phyloP scores from a whole-genome alignment of 1,140 invertebrate species.

The Pachypeltis micranthus region DNA sequence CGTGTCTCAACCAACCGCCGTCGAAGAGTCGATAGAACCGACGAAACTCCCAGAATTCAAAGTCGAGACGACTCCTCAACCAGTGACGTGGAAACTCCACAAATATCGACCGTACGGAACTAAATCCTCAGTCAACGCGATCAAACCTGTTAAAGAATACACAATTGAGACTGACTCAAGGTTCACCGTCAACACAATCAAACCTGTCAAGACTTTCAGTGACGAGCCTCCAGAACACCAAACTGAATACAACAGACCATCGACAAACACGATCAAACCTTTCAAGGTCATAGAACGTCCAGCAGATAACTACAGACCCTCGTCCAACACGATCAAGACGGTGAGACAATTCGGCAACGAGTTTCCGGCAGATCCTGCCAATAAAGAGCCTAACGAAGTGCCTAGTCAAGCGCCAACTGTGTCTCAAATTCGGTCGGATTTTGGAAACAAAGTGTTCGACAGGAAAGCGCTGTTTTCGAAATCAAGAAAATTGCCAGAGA shows the following conservation, averaged over 20 bases:
- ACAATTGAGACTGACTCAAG: neutral
- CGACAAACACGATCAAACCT: neutral
- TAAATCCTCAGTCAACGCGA: neutral
- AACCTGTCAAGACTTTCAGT: neutral
- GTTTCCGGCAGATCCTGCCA: no score
- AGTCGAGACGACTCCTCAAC: no score
- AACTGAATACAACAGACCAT: neutral
- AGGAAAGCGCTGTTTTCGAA: conserved; percentile 24
- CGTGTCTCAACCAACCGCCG: neutral
- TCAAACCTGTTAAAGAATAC: conserved; percentile 1
- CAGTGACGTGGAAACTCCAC: no score
- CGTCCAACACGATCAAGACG: neutral
- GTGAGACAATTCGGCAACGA: no score
- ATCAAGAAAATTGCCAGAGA: conserved; percentile 24
- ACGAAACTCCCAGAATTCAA: neutral
- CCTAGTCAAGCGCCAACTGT: neutral
- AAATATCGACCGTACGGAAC: neutral
- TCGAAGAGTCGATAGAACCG: neutral
- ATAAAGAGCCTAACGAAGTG: conserved; percentile 12
- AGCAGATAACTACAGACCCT: no score
- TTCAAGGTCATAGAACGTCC: neutral
- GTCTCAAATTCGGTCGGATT: neutral
- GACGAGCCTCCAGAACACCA: neutral
- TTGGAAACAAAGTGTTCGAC: conserved; percentile 18
- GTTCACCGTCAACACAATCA: neutral